Evolutionary conservation across 2,797 vertebrate genomes (phyloP).

Genomic region (Sebastes oblongus): DNA sequence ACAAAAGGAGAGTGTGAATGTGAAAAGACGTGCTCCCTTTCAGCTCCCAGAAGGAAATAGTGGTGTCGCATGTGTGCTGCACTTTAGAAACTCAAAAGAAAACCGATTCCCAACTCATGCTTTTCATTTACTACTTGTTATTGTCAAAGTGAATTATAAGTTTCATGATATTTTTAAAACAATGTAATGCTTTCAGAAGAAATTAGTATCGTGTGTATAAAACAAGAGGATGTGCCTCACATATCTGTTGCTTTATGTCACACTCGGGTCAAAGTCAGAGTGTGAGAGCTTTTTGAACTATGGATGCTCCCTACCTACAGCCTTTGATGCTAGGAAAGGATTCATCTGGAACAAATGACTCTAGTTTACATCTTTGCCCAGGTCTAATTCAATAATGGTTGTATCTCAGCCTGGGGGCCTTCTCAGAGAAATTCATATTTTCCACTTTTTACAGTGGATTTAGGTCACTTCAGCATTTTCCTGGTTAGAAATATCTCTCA

Average conservation of each 20-base stretch:
- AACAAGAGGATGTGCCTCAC: background rate
- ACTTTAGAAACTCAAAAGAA: background rate
- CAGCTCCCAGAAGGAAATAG: background rate
- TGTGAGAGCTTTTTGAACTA: slow-evolving; percentile 30
- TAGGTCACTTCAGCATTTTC: background rate
- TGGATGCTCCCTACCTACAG: slow-evolving; percentile 8
- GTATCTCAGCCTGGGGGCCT: background rate
- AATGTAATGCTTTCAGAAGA: background rate
- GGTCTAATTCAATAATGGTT: slow-evolving; percentile 46
- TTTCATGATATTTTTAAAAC: background rate
- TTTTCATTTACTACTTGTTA: background rate
- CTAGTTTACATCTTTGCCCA: slow-evolving; percentile 27
- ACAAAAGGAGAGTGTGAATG: background rate
- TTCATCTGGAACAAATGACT: slow-evolving; percentile 52
- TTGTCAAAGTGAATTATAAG: background rate
- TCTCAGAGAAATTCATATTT: slow-evolving; percentile 17
- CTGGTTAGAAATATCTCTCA: background rate
- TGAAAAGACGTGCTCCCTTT: background rate
- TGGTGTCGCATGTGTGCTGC: background rate
- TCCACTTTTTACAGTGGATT: slow-evolving; percentile 17
- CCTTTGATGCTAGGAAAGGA: slow-evolving; percentile 21
- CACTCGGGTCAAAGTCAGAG: background rate
- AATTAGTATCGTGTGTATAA: background rate
- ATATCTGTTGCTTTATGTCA: background rate
- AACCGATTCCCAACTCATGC: background rate